phyloP scores from a whole-genome alignment of 1,140 invertebrate species.

The Trichonephila clavipes region DNA sequence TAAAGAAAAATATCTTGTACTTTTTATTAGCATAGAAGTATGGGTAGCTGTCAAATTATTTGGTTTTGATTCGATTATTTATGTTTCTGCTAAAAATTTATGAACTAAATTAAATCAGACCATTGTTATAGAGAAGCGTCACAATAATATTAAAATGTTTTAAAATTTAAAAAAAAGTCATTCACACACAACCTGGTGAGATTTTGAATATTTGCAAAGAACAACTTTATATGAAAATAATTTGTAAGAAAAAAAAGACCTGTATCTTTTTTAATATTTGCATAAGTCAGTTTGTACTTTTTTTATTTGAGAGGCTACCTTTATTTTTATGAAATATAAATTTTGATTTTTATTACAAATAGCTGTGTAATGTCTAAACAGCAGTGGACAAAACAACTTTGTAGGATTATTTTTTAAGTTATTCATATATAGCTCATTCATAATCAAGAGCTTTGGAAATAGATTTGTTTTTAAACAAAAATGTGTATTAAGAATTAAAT shows the following conservation, averaged over 20 bases:
- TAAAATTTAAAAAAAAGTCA: not conserved
- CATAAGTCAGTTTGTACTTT: constrained; percentile 40
- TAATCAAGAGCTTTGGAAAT: constrained; percentile 74
- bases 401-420: constrained; percentile 50
- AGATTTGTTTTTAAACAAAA: constrained; percentile 67
- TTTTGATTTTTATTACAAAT: constrained; percentile 55
- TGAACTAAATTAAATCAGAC: not conserved
- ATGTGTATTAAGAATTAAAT: constrained; percentile 40
- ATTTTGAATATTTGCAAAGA: constrained; percentile 26
- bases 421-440: constrained; percentile 59
- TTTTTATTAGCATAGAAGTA: constrained; percentile 25
- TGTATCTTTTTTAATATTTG: constrained; percentile 36
- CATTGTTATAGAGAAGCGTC: not conserved
- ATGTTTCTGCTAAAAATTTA: not conserved
- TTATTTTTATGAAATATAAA: constrained; percentile 46
- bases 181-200: not conserved
- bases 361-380: constrained; percentile 30
- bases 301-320: constrained; percentile 53
- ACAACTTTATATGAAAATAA: constrained; percentile 29
- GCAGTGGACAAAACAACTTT: constrained; percentile 29
- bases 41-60: constrained; percentile 9
- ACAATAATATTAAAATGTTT: not conserved
- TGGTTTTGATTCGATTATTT: not conserved
- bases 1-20: not conserved
- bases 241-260: constrained; percentile 13